Base-by-base conservation (phyloP, 1,140 invertebrate species). In the Cylas formicarius region DNA sequence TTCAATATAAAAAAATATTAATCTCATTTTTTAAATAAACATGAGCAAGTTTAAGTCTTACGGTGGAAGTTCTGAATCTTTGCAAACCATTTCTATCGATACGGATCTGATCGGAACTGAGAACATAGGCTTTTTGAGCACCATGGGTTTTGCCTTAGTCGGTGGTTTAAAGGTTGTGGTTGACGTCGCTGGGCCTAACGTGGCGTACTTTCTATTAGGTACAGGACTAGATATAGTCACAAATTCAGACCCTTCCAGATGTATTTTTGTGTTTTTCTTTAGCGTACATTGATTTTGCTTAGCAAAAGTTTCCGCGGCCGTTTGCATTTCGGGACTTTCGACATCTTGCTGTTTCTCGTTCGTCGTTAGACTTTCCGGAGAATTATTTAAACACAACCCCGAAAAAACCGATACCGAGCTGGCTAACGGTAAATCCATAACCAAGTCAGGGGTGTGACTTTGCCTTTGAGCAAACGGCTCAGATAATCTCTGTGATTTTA, bases 361-460 rank as follows among this genome's bases (percentile, higher is more conserved):
- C 17, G 55, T 61, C n/a, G 51, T 35, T 7, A 44, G 33, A 26
- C 60, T 50, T 16, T 46, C 47, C 14, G 54, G 47, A n/a, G 41
- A 42, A 21, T 20, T 40, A 26, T 56, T 50, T 5, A 44, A 24
- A 33, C 41, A 46, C 7, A 50, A 29, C 33, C 40, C 53, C 1
- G 50, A 28, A 18, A 48, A 50, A 14, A 57, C 44, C 0, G 69
- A 67, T 1, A 67, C 62, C 0, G 70, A 71, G 36, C 72, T 75
- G 18, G 72, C 69, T 9, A 56, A 56, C 6, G 88, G 88, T 32
- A 91, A 67, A 65, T 90, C 87, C 74, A 90, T 84, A 19, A 93
- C 87, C n/a, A 93, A 68, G 66, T 93, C 89, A 1, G 88, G 89
- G 2, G 88, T 84, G 49, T 84, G 79, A 50, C 81, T 81, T 57